Conservation (phyloP, 53 echinoderm and acorn worm genomes). For the Stichopus horrens region DNA sequence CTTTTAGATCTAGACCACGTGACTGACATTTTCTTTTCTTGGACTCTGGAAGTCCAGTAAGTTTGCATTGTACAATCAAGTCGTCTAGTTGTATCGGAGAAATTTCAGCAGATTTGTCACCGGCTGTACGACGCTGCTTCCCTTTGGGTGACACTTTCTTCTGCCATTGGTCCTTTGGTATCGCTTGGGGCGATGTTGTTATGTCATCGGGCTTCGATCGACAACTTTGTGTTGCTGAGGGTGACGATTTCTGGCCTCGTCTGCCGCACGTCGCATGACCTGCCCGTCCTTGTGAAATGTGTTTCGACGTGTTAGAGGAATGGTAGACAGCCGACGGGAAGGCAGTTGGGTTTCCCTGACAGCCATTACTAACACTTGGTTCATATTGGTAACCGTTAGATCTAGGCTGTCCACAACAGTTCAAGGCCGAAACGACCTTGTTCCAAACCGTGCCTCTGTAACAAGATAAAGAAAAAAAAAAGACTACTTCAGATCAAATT, state of each 20-base stretch:
- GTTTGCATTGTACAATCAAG: not conserved
- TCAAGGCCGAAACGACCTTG: constrained; percentile 25
- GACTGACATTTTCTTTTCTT: not conserved
- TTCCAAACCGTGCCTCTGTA: constrained; percentile 18
- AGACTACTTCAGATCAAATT: not conserved
- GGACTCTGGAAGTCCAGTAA: not conserved
- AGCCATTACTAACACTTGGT: too few species aligned
- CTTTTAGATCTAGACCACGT: not conserved
- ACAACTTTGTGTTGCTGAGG: not conserved
- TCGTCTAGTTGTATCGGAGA: not conserved
- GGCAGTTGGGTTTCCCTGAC: too few species aligned
- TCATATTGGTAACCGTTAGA: not conserved
- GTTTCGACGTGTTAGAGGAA: not conserved
- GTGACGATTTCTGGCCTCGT: not conserved
- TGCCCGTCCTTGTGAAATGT: not conserved
- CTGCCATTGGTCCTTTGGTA: not conserved
- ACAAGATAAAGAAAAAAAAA: not conserved
- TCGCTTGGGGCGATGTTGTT: not conserved
- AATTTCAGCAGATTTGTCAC: not conserved
- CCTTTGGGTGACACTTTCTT: not conserved
- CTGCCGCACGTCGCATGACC: constrained; percentile 4
- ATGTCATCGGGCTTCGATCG: not conserved
- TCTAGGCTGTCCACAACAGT: constrained; percentile 12
- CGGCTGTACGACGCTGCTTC: not conserved
- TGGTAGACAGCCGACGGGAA: too few species aligned